These are phyloP conservation scores for Danio tinwini DNA, from an alignment of 2,797 vertebrate genomes.

Conservation along the genomic window DNA sequence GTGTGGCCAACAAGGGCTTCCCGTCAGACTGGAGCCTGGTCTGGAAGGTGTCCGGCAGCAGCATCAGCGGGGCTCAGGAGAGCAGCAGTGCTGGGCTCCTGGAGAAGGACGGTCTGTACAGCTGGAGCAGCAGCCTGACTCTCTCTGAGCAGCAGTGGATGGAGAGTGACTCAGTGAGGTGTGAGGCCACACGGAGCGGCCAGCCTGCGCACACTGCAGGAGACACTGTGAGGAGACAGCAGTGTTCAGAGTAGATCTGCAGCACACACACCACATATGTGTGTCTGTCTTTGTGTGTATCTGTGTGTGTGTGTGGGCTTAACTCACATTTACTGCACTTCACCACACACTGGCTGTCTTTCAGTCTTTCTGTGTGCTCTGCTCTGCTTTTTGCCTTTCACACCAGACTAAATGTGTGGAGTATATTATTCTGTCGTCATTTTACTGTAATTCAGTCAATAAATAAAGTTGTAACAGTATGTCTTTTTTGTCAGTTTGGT, in stretches of 20 bases:
- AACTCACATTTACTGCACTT: too few relatives aligned
- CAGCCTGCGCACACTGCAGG: conserved; percentile 46
- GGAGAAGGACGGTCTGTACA: conserved; percentile 54
- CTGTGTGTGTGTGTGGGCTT: too few relatives aligned
- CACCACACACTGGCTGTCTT: too few relatives aligned
- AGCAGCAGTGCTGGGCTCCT: conserved; percentile 48
- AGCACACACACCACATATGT: too few relatives aligned
- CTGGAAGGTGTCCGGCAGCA: conserved; percentile 61
- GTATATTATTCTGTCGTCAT: background rate
- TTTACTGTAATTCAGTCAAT: background rate
- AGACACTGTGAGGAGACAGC: conserved; percentile 48
- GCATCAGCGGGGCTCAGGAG: conserved; percentile 28
- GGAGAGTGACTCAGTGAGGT: conserved; percentile 45
- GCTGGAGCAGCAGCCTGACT: conserved; percentile 51
- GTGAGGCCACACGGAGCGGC: conserved; percentile 55
- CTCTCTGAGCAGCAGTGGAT: conserved; percentile 26
- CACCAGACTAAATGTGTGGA: background rate
- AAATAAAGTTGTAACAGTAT: background rate
- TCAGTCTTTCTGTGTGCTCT: background rate
- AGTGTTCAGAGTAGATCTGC: conserved; percentile 64
- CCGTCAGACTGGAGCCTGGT: conserved; percentile 64
- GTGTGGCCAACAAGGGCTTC: conserved; percentile 67
- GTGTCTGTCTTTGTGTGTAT: too few relatives aligned
- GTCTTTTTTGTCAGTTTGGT: background rate
- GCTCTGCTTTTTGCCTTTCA: background rate